These are phyloP conservation scores for Salmo trutta DNA, from an alignment of 2,797 vertebrate species.

Conservation along the genomic window DNA sequence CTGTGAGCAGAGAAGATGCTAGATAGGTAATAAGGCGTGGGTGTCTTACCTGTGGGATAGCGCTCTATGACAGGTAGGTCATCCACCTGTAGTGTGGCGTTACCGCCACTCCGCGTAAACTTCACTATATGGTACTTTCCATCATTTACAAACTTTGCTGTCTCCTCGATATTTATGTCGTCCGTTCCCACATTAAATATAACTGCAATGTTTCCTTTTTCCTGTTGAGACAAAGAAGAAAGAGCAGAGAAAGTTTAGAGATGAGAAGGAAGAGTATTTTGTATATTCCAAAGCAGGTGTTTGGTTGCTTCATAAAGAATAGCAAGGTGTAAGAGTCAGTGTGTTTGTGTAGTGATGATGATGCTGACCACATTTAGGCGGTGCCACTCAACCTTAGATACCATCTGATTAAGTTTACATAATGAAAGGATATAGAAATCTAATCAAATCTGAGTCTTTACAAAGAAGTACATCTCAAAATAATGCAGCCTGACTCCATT, in stretches of 20 bases:
- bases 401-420: constrained; percentile 33
- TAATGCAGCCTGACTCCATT: constrained; percentile 30
- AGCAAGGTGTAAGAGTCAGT: not conserved
- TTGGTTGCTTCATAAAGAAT: not conserved
- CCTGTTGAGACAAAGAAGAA: constrained; percentile 73
- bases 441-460: constrained; percentile 30
- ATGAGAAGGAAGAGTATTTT: not conserved
- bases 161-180: constrained; percentile 98
- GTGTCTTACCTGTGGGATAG: constrained; percentile 95
- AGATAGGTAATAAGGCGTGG: constrained; percentile 10
- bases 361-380: not conserved
- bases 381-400: too few species aligned
- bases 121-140: constrained; percentile 99
- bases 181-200: constrained; percentile 99
- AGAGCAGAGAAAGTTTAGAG: constrained; percentile 36
- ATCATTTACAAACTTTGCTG: constrained; percentile 96
- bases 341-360: constrained; percentile 14
- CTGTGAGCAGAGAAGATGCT: not conserved
- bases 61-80: constrained; percentile 97
- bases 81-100: constrained; percentile 99
- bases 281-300: constrained; percentile 7
- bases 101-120: constrained; percentile 98
- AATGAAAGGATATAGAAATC: constrained; percentile 8
- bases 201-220: constrained; percentile 96
- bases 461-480: constrained; percentile 33